Base-by-base conservation (phyloP, 2,113 vertebrate genomes). In the Propithecus coquereli region DNA sequence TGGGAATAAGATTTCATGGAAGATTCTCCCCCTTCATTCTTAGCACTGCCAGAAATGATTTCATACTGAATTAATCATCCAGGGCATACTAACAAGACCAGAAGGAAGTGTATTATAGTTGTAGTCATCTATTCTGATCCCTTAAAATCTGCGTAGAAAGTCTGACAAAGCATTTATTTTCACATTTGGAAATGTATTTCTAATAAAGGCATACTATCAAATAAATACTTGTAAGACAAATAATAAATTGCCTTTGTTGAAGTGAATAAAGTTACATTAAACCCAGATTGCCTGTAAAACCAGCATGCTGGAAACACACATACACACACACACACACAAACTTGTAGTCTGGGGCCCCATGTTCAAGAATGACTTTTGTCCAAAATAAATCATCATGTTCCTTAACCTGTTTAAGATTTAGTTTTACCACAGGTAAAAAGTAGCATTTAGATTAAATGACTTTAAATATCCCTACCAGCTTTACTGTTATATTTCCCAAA, bases 191-290 rank as follows among this genome's bases (percentile, higher is more conserved):
- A 65, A 95, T 83, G 30, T 83, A 95, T 95, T 86, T 81, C 71
- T 79, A 83, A 83, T 70, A 93, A 91, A 95, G 20, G 73, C 65
- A 89, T 74, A 80, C 65, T 84, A 92, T 85, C 81, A 93, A 96
- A 93, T 85, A 95, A 81, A 93, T 87, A 71, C 30, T 82, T 93
- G 66, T 57, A 77, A 91, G 82, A 82, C 87, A 94, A 94, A 91
- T 87, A 91, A 50, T 93, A 91, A 95, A 95, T 77, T 93, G 59
- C 25, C 22, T 79, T 94, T 91, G 68, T 91, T 80, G 90, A 92
- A 91, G 65, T 95, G 91, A 54, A 94, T 87, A 94, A 87, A 87
- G 22, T 92, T 87, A 95, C 86, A 87, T 95, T 83, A 93, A 95
- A 83, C 87, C 81, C 91, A 95, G 74, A 93, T 82, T 91, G 82